Evolutionary conservation across 1,140 invertebrate genomes (phyloP), one percentile per base, ranked within the genome.

Genomic region (Tigriopus japonicus): DNA sequence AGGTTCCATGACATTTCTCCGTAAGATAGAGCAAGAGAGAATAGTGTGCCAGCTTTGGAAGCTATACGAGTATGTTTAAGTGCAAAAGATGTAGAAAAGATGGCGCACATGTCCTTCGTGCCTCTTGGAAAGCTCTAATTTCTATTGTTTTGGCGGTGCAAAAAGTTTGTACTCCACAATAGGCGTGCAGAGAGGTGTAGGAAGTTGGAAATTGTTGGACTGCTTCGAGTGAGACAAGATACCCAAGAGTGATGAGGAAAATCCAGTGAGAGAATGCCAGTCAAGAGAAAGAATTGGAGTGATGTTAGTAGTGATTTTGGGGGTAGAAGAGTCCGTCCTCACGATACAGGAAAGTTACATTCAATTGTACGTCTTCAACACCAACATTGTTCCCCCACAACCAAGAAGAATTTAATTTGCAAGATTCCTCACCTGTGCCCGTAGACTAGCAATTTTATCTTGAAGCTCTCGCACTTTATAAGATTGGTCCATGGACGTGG

Each of bases 381-480:
- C n/a, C n/a, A n/a, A n/a, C n/a, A n/a, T n/a, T n/a, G 21, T 21
- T 10, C 52, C 12, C 10, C 21, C 21, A 52, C 52, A 52, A n/a
- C 13, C 21, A n/a, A 52, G 52, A n/a, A 10, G 19, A 12, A 35
- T 35, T 9, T 35, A 35, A 5, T 35, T 35, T 35, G 3, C 3
- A 35, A 35, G 9, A 35, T 5, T 49, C 45, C 72, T 73, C 75
- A 92, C 88, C 82, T 94, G 88, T 42, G 88, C 86, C 74, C 90
- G 87, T 14, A 92, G 74, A 73, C 93, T 87, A 35, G 82, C 86
- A 61, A 93, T 81, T 72, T 86, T 86, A 73, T 92, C 88, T 71
- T 90, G 86, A 43, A 93, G 75, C 67, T 92, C 87, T 53, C 86
- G 79, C 15, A 88, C 84, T 68, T 82, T 78, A 62, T 87, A 86